Evolutionary conservation across 1,140 invertebrate genomes (phyloP).

Genomic region (Venturia canescens): DNA sequence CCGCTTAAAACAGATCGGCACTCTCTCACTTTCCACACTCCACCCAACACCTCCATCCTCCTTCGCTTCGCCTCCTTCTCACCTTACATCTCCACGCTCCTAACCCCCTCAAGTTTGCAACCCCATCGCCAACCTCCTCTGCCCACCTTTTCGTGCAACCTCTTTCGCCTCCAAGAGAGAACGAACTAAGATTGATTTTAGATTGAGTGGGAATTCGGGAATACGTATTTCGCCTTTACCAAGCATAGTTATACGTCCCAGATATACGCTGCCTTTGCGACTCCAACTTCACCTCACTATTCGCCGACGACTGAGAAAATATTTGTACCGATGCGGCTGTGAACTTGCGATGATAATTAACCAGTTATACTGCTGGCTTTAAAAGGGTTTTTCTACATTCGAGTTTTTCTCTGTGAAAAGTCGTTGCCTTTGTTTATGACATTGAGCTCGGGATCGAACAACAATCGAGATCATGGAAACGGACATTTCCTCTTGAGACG

Average conservation of each 20-base stretch:
- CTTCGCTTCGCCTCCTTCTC: slow-evolving; percentile 42
- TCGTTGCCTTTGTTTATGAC: too few relatives aligned
- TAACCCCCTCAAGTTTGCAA: slow-evolving; percentile 41
- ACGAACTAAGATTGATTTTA: slow-evolving; percentile 76
- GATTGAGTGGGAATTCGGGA: slow-evolving; percentile 73
- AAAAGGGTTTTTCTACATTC: too few relatives aligned
- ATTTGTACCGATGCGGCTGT: neutral
- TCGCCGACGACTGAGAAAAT: neutral
- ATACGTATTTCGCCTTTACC: slow-evolving; percentile 51
- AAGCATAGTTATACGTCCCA: neutral
- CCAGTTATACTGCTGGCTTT: too few relatives aligned
- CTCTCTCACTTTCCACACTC: slow-evolving; percentile 46
- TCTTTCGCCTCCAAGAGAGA: slow-evolving; percentile 59
- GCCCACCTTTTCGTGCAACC: slow-evolving; percentile 41
- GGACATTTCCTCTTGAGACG: slow-evolving; percentile 4
- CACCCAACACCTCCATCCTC: slow-evolving; percentile 29
- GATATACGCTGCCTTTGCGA: neutral
- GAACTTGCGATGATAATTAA: too few relatives aligned
- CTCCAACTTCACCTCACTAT: slow-evolving; percentile 11
- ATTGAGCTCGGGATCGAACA: neutral
- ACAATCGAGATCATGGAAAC: neutral
- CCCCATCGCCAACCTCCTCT: slow-evolving; percentile 42
- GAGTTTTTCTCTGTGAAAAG: neutral
- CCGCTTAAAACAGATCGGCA: slow-evolving; percentile 74
- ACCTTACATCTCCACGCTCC: slow-evolving; percentile 15